phyloP scores from a whole-genome alignment of 2,888 invertebrate species.

The Heliconius aoede region DNA sequence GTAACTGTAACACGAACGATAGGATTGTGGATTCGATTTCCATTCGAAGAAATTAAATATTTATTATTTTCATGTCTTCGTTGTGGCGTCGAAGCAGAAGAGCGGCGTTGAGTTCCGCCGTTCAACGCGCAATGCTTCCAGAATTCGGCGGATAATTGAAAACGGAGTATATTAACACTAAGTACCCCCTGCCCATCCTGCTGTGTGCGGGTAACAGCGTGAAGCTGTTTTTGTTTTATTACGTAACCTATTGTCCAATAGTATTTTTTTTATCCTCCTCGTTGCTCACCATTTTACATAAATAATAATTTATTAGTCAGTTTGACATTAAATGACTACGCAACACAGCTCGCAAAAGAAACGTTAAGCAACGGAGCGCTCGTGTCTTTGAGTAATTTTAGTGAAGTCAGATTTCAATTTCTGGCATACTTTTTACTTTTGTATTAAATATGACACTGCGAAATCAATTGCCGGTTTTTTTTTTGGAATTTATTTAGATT shows the following conservation, averaged over 20 bases:
- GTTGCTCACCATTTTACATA: conserved; percentile 16
- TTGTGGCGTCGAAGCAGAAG: no score
- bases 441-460: conserved; percentile 47
- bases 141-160: no score
- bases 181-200: no score
- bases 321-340: conserved; percentile 33
- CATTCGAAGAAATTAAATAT: no score
- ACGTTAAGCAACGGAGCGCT: conserved; percentile 43
- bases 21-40: no score
- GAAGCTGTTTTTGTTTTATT: background rate
- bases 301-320: conserved; percentile 33
- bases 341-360: conserved; percentile 28
- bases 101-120: no score
- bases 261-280: conserved; percentile 10
- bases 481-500: conserved; percentile 40
- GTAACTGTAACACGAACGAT: no score
- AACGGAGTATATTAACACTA: no score
- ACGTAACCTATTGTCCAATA: conserved; percentile 6
- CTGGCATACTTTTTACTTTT: conserved; percentile 49
- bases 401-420: conserved; percentile 47
- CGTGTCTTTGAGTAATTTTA: conserved; percentile 51
- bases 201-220: no score
- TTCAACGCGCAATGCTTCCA: no score
- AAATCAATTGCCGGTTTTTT: conserved; percentile 49
- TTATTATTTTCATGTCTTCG: no score